These are phyloP conservation scores for Oryzias celebensis DNA, from an alignment of 2,113 vertebrate genomes.

Conservation along the genomic window DNA sequence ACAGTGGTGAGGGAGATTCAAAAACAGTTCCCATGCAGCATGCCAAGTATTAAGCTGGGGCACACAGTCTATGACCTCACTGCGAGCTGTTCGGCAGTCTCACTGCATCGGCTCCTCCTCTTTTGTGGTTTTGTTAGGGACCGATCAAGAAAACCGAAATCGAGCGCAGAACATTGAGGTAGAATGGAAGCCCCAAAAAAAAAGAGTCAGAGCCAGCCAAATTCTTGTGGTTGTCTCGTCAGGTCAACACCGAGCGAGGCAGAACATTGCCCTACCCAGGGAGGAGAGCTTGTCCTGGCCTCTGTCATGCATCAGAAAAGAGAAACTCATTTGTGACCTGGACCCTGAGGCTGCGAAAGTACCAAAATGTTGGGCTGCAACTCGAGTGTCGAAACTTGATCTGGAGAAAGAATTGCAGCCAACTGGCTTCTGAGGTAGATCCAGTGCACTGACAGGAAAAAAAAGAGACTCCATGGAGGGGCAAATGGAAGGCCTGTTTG, in stretches of 20 bases:
- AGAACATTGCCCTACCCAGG: conserved; percentile 48
- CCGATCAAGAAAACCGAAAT: conserved; percentile 69
- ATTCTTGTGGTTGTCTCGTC: conserved; percentile 74
- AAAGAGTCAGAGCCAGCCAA: conserved; percentile 56
- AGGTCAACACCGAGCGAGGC: conserved; percentile 60
- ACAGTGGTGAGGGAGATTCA: conserved; percentile 49
- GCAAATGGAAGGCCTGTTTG: conserved; percentile 21
- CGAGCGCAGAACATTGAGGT: conserved; percentile 69
- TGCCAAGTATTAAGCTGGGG: conserved; percentile 65
- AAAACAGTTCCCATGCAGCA: conserved; percentile 70
- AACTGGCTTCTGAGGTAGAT: conserved; percentile 40
- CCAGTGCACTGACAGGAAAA: conserved; percentile 25
- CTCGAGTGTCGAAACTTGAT: conserved; percentile 34
- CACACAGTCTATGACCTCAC: conserved; percentile 70
- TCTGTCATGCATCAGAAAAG: conserved; percentile 39
- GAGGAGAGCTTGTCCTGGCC: conserved; percentile 30
- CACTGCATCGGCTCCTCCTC: conserved; percentile 52
- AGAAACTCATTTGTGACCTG: conserved; percentile 45
- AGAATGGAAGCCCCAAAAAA: conserved; percentile 63
- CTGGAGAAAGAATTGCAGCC: conserved; percentile 40
- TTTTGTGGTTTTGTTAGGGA: conserved; percentile 74
- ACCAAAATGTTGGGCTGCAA: conserved; percentile 23
- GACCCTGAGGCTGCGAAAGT: conserved; percentile 24
- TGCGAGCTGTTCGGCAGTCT: conserved; percentile 52
- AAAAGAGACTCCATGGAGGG: conserved; percentile 31